phyloP scores from a whole-genome alignment of 2,113 vertebrate genomes.

The rabbit (Oryctolagus cuniculus) region DNA sequence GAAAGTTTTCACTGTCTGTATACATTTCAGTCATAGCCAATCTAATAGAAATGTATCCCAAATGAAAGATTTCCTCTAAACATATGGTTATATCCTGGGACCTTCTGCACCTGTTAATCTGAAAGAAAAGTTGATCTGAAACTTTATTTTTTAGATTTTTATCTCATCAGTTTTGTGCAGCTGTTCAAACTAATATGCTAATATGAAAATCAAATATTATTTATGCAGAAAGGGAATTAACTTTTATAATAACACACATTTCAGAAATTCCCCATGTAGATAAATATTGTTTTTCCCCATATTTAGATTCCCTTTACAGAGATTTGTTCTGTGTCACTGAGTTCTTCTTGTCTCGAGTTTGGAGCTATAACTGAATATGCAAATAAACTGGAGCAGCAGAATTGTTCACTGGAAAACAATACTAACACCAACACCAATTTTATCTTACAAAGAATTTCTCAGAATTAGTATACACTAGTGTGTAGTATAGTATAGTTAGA shows the following conservation, averaged over 20 bases:
- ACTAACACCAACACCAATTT: not conserved
- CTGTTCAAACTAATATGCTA: conserved; percentile 71
- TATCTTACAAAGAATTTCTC: not conserved
- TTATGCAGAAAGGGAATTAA: conserved; percentile 73
- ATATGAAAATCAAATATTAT: conserved; percentile 72
- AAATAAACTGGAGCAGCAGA: conserved; percentile 16
- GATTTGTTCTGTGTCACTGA: conserved; percentile 69
- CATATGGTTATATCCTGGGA: not conserved
- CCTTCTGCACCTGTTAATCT: conserved; percentile 34
- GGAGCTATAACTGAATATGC: conserved; percentile 26
- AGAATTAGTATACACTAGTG: conserved; percentile 28
- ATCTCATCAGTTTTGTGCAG: conserved; percentile 62
- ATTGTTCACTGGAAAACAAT: conserved; percentile 23
- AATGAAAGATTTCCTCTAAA: conserved; percentile 20
- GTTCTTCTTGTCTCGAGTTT: conserved; percentile 56
- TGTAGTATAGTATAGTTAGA: not conserved
- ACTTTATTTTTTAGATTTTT: conserved; percentile 55
- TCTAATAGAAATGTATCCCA: conserved; percentile 1
- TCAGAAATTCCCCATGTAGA: conserved; percentile 64
- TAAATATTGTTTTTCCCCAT: conserved; percentile 57
- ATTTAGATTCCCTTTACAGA: conserved; percentile 64
- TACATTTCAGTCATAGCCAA: not conserved
- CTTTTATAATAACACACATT: conserved; percentile 73
- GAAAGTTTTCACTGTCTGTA: not conserved
- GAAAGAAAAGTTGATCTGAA: conserved; percentile 64